Conservation (phyloP, 2,888 invertebrate species). For the Parelbella ahira region DNA sequence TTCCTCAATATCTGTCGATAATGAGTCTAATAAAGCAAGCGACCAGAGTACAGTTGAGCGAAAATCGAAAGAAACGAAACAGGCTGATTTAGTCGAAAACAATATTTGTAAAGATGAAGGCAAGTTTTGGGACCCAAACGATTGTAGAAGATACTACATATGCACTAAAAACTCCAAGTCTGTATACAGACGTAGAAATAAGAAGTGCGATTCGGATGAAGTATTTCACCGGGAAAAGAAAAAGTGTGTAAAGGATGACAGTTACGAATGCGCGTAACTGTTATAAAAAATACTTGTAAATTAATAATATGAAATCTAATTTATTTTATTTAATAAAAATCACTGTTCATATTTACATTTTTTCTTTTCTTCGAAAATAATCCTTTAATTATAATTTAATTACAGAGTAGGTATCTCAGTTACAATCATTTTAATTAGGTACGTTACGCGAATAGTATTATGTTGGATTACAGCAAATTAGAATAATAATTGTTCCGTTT, state of each 20-base stretch:
- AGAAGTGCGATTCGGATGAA: constrained; percentile 64
- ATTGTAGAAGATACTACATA: constrained; percentile 67
- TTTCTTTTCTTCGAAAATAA: no score
- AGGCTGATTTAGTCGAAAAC: constrained; percentile 26
- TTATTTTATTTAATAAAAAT: no score
- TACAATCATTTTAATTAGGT: no score
- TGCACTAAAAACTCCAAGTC: constrained; percentile 53
- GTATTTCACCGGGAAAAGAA: constrained; percentile 58
- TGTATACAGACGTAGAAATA: constrained; percentile 49
- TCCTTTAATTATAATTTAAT: no score
- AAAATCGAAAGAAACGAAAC: constrained; percentile 26
- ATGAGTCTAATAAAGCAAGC: constrained; percentile 33
- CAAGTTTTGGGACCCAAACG: constrained; percentile 52
- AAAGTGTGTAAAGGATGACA: constrained; percentile 56
- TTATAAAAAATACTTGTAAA: no score
- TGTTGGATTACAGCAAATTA: no score
- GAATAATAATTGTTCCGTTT: no score
- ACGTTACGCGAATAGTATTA: no score
- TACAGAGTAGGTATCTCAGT: not conserved
- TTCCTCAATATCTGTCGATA: constrained; percentile 20
- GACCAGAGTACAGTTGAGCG: constrained; percentile 33
- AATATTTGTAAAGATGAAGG: constrained; percentile 57
- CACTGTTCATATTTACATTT: no score
- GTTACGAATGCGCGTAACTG: constrained; percentile 56
- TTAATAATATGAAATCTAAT: no score